Evolutionary conservation across 2,113 vertebrate species (phyloP).

Genomic region (Ceyx margarethae): DNA sequence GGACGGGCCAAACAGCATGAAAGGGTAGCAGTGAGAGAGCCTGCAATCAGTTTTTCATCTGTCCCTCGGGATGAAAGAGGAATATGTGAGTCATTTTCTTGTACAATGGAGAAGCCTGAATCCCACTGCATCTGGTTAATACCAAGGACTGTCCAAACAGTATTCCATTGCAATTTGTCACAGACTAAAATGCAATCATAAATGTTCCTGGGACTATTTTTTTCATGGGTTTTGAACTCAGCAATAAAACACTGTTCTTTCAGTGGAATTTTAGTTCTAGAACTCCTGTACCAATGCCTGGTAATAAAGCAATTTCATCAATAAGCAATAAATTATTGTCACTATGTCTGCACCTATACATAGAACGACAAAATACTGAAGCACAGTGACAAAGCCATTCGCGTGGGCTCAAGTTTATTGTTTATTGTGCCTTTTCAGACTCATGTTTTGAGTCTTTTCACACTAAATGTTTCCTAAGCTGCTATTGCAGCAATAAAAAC

Average conservation of each 20-base stretch:
- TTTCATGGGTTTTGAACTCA: background rate
- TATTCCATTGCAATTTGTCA: background rate
- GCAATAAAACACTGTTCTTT: background rate
- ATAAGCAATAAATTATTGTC: background rate
- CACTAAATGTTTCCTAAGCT: background rate
- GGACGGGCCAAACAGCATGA: background rate
- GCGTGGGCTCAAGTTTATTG: fast-evolving
- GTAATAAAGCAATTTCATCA: background rate
- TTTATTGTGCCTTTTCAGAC: background rate
- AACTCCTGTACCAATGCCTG: background rate
- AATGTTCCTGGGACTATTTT: background rate
- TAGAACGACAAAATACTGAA: background rate
- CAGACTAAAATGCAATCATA: background rate
- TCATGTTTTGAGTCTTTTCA: background rate
- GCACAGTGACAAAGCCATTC: background rate
- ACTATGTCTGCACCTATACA: background rate
- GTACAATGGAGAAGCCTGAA: background rate
- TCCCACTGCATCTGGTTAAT: conserved; percentile 11
- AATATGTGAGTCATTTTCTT: conserved; percentile 42
- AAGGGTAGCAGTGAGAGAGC: background rate
- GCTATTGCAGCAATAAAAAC: background rate
- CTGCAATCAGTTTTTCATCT: conserved; percentile 7
- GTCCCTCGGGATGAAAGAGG: conserved; percentile 15
- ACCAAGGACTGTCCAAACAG: background rate
- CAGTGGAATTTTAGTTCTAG: background rate